Conservation (phyloP, 2,797 vertebrate genomes). For the Nasua narica region DNA sequence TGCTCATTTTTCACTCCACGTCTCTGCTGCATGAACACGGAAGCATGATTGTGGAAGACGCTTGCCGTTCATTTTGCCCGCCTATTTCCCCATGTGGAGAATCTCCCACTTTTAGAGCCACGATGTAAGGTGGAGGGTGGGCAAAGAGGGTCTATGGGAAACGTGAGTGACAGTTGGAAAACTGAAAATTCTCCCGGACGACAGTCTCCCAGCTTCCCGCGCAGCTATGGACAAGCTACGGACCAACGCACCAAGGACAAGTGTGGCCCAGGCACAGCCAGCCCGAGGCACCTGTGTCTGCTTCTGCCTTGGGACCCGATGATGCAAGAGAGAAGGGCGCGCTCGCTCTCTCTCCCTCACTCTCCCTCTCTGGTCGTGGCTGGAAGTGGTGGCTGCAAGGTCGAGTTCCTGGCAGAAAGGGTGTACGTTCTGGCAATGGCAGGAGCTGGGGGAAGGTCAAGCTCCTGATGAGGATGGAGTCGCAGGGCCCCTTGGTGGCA, state of each 20-base stretch:
- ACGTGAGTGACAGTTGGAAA: background rate
- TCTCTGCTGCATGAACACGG: background rate
- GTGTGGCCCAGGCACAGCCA: background rate
- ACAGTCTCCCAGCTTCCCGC: conserved; percentile 45
- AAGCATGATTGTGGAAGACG: background rate
- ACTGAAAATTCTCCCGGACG: background rate
- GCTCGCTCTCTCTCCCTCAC: background rate
- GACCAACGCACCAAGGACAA: background rate
- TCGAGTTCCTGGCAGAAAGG: background rate
- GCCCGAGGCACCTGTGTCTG: background rate
- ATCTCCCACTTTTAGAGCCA: background rate
- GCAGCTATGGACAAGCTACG: background rate
- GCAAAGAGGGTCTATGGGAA: background rate
- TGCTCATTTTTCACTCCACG: background rate
- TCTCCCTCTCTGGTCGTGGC: background rate
- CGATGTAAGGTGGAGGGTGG: background rate
- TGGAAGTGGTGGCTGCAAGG: conserved; percentile 30
- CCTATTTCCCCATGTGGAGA: background rate
- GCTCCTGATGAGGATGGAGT: background rate
- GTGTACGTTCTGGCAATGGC: background rate
- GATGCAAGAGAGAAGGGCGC: background rate
- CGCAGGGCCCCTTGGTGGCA: background rate
- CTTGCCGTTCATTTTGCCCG: background rate
- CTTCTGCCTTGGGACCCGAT: background rate
- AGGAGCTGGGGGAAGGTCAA: background rate